phyloP scores from a whole-genome alignment of 2,888 invertebrate genomes.

The Crocallis elinguaria region DNA sequence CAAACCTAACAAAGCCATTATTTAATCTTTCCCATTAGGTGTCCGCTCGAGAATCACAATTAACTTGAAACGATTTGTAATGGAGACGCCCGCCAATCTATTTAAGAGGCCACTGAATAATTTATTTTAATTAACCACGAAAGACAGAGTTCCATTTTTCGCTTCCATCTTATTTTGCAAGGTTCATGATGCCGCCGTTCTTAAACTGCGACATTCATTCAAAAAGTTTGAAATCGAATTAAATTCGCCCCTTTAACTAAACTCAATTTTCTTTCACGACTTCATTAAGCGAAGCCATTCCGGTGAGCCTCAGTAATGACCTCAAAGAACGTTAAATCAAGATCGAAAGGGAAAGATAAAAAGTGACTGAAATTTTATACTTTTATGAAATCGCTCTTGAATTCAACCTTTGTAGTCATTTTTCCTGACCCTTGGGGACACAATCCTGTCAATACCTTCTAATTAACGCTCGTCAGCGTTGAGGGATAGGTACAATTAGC shows the following conservation, averaged over 20 bases:
- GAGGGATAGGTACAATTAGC: conserved; percentile 29
- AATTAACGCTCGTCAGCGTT: conserved; percentile 48
- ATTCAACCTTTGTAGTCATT: conserved; percentile 63
- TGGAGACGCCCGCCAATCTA: conserved; percentile 64
- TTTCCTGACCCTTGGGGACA: conserved; percentile 47
- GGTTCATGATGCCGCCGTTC: conserved; percentile 64
- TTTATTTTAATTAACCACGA: conserved; percentile 78
- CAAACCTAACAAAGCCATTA: conserved; percentile 38
- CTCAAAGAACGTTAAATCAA: conserved; percentile 82
- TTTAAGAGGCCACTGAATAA: conserved; percentile 71
- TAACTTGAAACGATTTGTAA: conserved; percentile 67
- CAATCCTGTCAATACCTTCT: conserved; percentile 47
- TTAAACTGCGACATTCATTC: conserved; percentile 78
- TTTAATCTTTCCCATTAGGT: conserved; percentile 57
- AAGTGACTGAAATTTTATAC: conserved; percentile 78
- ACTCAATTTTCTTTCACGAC: conserved; percentile 83
- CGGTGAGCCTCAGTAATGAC: conserved; percentile 82
- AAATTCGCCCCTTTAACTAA: conserved; percentile 83
- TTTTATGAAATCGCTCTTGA: conserved; percentile 72
- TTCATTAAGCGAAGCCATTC: conserved; percentile 82
- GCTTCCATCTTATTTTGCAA: conserved; percentile 70
- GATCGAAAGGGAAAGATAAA: conserved; percentile 76
- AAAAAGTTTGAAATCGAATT: conserved; percentile 83
- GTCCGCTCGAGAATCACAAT: conserved; percentile 48
- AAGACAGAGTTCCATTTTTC: conserved; percentile 72